These are phyloP conservation scores for Pangasianodon gigas DNA, from an alignment of 2,113 vertebrate genomes.

Conservation along the genomic window DNA sequence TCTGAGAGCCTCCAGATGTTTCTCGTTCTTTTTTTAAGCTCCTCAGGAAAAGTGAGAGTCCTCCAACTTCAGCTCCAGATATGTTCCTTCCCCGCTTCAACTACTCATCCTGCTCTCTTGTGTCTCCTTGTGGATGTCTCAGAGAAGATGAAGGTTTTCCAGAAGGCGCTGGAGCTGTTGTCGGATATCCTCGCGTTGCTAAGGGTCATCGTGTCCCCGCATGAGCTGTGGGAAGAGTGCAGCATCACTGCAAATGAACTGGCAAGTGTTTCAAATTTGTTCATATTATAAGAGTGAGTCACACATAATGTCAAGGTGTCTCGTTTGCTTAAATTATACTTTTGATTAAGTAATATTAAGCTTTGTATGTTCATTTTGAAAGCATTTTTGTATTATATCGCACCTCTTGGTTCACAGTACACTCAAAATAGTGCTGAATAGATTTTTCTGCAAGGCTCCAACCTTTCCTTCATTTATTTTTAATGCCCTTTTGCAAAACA, in stretches of 20 bases:
- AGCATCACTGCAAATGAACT: conserved; percentile 48
- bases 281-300: neutral
- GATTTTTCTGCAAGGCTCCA: conserved; percentile 67
- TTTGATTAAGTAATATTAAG: neutral
- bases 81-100: neutral
- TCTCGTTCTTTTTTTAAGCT: neutral
- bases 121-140: conserved; percentile 1
- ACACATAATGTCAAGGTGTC: no score
- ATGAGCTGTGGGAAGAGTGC: conserved; percentile 55
- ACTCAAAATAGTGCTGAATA: conserved; percentile 52
- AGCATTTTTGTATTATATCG: neutral
- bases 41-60: neutral
- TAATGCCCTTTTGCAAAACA: conserved; percentile 69
- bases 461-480: conserved; percentile 68
- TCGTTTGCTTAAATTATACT: neutral
- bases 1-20: conserved; percentile 38
- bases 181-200: conserved; percentile 42
- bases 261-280: conserved; percentile 49
- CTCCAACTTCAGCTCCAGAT: neutral
- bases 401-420: neutral
- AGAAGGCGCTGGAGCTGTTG: conserved; percentile 48
- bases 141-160: conserved; percentile 53
- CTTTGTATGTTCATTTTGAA: neutral
- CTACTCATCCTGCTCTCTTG: conserved; percentile 28
- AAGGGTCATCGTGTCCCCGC: conserved; percentile 41